phyloP scores from a whole-genome alignment of 2,797 vertebrate species.

The Erpetoichthys calabaricus region DNA sequence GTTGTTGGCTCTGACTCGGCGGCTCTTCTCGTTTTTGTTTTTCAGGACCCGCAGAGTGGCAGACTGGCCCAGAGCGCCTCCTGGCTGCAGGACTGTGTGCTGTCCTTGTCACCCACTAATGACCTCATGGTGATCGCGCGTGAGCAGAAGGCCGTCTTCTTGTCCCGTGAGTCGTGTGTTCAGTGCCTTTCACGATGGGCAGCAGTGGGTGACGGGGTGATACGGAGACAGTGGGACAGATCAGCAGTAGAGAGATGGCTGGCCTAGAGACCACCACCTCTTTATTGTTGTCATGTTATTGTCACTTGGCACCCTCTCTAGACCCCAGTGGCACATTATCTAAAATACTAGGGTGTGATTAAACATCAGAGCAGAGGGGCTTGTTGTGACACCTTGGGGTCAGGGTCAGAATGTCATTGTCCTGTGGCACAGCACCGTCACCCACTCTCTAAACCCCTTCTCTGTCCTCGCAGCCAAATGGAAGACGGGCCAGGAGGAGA shows the following conservation, averaged over 20 bases:
- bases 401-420: conserved; percentile 14
- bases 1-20: too few relatives aligned
- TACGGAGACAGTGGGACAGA: too few relatives aligned
- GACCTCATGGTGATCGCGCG: conserved; percentile 85
- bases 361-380: not conserved
- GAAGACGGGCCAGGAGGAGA: conserved; percentile 81
- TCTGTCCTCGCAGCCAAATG: conserved; percentile 61
- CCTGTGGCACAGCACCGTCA: too few relatives aligned
- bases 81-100: conserved; percentile 84
- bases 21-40: too few relatives aligned
- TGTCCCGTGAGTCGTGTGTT: conserved; percentile 60
- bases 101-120: conserved; percentile 83
- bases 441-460: conserved; percentile 5
- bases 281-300: not conserved
- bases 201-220: too few relatives aligned
- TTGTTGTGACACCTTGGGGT: not conserved
- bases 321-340: not conserved
- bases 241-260: too few relatives aligned
- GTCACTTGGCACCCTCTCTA: not conserved
- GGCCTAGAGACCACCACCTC: not conserved
- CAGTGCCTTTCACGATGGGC: too few relatives aligned
- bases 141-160: conserved; percentile 80
- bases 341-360: too few relatives aligned
- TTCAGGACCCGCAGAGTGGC: conserved; percentile 57
- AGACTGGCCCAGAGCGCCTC: conserved; percentile 42